phyloP scores from a whole-genome alignment of 2,888 invertebrate species.

The Cecidostiba fungosa region DNA sequence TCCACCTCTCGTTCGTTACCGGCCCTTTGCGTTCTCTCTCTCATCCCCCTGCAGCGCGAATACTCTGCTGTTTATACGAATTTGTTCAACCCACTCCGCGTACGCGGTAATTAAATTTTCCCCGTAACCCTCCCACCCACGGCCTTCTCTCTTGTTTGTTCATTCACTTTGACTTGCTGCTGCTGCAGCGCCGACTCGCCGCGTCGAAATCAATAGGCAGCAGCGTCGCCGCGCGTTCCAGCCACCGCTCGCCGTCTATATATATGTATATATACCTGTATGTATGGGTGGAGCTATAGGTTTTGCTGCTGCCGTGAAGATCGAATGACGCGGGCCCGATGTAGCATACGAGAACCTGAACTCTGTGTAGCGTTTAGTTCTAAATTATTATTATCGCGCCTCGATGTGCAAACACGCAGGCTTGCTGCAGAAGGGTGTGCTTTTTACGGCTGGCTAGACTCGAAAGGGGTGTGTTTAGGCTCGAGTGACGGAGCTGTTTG shows the following conservation, averaged over 20 bases:
- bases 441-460: neutral
- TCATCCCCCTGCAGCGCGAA: neutral
- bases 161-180: constrained; percentile 61
- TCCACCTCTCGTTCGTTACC: neutral
- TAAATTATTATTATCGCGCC: constrained; percentile 1
- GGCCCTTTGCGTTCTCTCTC: neutral
- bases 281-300: neutral
- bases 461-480: neutral
- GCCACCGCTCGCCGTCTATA: constrained; percentile 52
- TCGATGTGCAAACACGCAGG: neutral
- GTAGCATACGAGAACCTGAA: no score
- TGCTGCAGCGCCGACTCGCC: constrained; percentile 54
- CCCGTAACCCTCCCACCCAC: neutral
- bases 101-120: constrained; percentile 48
- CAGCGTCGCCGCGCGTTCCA: constrained; percentile 46
- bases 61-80: constrained; percentile 13
- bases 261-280: constrained; percentile 26
- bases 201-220: constrained; percentile 52
- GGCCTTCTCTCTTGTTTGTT: constrained; percentile 25
- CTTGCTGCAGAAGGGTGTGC: neutral
- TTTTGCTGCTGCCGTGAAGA: neutral
- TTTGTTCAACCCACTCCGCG: constrained; percentile 25
- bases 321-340: neutral
- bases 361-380: neutral
- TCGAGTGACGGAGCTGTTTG: constrained; percentile 20